Conservation (phyloP, 2,888 invertebrate genomes). For the Spodoptera picta region DNA sequence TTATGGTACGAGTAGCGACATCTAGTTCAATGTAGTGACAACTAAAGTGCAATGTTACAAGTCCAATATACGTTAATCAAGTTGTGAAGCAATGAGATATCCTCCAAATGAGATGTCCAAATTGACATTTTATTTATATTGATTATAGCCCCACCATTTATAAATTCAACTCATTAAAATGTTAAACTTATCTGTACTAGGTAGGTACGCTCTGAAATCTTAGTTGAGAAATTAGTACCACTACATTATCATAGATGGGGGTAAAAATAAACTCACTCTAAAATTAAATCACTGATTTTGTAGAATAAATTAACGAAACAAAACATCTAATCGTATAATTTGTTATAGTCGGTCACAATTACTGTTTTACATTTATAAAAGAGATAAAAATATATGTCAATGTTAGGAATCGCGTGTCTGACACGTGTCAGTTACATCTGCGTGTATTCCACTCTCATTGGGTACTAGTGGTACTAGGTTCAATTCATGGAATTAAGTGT, state of each 20-base stretch:
- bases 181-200: too few relatives aligned
- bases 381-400: neutral
- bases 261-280: neutral
- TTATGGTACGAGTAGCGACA: conserved; percentile 28
- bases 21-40: neutral
- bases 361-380: too few relatives aligned
- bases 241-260: conserved; percentile 21
- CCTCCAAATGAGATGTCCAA: too few relatives aligned
- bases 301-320: too few relatives aligned
- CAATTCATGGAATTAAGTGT: conserved; percentile 26
- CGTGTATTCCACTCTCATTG: neutral
- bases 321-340: too few relatives aligned
- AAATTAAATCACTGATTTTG: too few relatives aligned
- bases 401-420: neutral
- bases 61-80: neutral
- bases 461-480: conserved; percentile 32
- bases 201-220: neutral
- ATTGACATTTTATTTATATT: too few relatives aligned
- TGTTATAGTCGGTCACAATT: too few relatives aligned
- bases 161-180: too few relatives aligned
- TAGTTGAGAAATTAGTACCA: neutral
- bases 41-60: neutral
- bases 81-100: too few relatives aligned
- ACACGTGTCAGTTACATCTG: conserved; percentile 8
- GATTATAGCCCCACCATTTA: too few relatives aligned